A percentile compares a stretch with the other conserved stretches of the same genome.
These are phyloP conservation scores for Apamea epomidion DNA, from an alignment of 2,888 invertebrate genomes.

Conservation along the genomic window DNA sequence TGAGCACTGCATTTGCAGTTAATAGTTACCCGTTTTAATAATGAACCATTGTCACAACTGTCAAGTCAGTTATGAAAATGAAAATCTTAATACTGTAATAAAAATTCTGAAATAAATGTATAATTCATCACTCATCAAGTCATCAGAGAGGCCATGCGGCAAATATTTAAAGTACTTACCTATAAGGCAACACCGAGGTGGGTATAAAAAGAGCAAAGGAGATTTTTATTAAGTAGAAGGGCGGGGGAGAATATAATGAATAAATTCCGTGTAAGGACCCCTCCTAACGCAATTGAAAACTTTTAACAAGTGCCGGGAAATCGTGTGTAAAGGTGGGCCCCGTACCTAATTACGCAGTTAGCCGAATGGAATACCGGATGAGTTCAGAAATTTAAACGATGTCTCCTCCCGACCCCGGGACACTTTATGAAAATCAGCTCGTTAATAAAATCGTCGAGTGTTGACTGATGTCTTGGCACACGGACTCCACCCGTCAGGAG, in stretches of 20 bases:
- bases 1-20: slow-evolving; percentile 4
- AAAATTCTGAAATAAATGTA: slow-evolving; percentile 84
- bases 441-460: slow-evolving; percentile 80
- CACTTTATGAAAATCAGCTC: slow-evolving; percentile 84
- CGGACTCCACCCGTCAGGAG: slow-evolving; percentile 46
- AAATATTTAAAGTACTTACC: slow-evolving; percentile 88
- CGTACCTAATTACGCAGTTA: slow-evolving; percentile 85
- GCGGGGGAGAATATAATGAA: slow-evolving; percentile 88
- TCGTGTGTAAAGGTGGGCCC: slow-evolving; percentile 89
- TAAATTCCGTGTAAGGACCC: slow-evolving; percentile 88
- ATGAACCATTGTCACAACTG: slow-evolving; percentile 64
- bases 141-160: slow-evolving; percentile 86
- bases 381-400: slow-evolving; percentile 85
- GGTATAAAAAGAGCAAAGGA: slow-evolving; percentile 86
- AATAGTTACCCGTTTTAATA: slow-evolving; percentile 32
- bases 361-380: slow-evolving; percentile 86
- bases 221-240: slow-evolving; percentile 87
- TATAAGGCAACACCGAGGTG: slow-evolving; percentile 79
- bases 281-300: slow-evolving; percentile 90
- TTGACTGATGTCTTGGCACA: slow-evolving; percentile 76
- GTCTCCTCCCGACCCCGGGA: slow-evolving; percentile 59
- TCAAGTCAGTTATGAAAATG: slow-evolving; percentile 69
- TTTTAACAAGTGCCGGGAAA: slow-evolving; percentile 90
- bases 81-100: slow-evolving; percentile 77
- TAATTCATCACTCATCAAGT: slow-evolving; percentile 87